Conservation (phyloP, 2,888 invertebrate species). For the Ephialtes manifestator region DNA sequence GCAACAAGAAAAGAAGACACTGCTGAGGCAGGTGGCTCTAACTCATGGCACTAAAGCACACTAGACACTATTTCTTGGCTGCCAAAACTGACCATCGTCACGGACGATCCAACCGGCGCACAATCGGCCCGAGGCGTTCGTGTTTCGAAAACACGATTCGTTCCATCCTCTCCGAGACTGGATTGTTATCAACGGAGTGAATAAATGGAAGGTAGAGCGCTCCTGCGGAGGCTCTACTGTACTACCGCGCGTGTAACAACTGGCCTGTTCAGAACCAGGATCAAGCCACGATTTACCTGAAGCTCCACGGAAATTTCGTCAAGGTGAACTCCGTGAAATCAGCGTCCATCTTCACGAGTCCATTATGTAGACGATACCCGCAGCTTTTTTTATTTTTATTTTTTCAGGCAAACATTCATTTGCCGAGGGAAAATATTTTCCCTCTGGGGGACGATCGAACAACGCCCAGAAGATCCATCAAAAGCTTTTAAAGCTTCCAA, state of each 20-base stretch:
- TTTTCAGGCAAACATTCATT: slow-evolving; percentile 38
- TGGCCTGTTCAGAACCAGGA: slow-evolving; percentile 9
- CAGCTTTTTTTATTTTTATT: slow-evolving; percentile 33
- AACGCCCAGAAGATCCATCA: slow-evolving; percentile 24
- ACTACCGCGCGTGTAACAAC: slow-evolving; percentile 41
- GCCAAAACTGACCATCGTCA: slow-evolving; percentile 70
- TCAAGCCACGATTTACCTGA: slow-evolving; percentile 62
- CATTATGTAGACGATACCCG: slow-evolving; percentile 31
- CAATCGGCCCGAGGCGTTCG: slow-evolving; percentile 75
- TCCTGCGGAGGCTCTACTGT: slow-evolving; percentile 32
- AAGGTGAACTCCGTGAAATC: slow-evolving; percentile 61
- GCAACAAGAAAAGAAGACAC: slow-evolving; percentile 5
- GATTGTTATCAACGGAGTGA: slow-evolving; percentile 79
- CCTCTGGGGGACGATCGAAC: slow-evolving; percentile 47
- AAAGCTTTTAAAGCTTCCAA: background rate
- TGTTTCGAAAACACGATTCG: slow-evolving; percentile 84
- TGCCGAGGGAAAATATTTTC: slow-evolving; percentile 24
- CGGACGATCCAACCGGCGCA: slow-evolving; percentile 56
- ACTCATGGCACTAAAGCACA: slow-evolving; percentile 14
- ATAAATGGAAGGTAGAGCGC: slow-evolving; percentile 64
- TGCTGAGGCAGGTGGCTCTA: slow-evolving; percentile 59
- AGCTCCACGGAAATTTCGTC: slow-evolving; percentile 73
- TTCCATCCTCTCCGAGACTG: slow-evolving; percentile 75
- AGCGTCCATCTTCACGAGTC: slow-evolving; percentile 19
- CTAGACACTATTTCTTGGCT: slow-evolving; percentile 25